Base-by-base conservation (phyloP, 2,888 invertebrate genomes). In the Brachycybe producta region DNA sequence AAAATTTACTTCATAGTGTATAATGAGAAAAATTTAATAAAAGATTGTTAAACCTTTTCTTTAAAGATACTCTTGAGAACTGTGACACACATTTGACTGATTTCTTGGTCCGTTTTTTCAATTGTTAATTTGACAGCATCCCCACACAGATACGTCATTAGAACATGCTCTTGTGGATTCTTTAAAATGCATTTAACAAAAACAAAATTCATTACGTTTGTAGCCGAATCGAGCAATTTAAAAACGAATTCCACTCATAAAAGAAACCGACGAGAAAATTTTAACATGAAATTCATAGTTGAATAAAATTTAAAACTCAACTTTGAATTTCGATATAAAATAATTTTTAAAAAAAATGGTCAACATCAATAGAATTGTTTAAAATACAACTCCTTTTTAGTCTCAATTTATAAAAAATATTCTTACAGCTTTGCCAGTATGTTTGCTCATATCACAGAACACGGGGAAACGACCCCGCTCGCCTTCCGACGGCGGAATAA, bases 91-190 rank as follows among this genome's bases (percentile, higher is more conserved):
- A 61, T 55, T 2, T 59, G 56, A 2, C 67, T 62, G 11, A 70
- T 61, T 52, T 68, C 63, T 30, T 61, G 58, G 47, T 70, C 69
- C 2, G 61, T 58, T 38, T 64, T 61, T 23, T 62, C 58, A 41
- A 63, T 59, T 2, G 70, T 61, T n/a, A 63, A 45, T 1, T 62
- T 53, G 1, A 69, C 61, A 7, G 67, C 65, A 26, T 65, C 61
- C 1, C 69, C 70, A 36, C 66, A 65, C 13, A 72, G 60, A 54
- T 67, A 67, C 3, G 69, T 66, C 61, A 69, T 64, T 40, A 72
- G 53, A 15, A 66, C 64, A 52, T 58, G 52, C 5, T 38, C 42
- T 5, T 52, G 39, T 15, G 24, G 17, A 23, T 51, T 41, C 38
- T 53, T 30, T 11, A 30, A 30, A 30, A 8, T 11, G 13, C 8